Percentiles rank a stretch among this genome's conserved stretches.
These are phyloP conservation scores for Tetramorium alpestre DNA, from an alignment of 1,140 invertebrate species.

Conservation along the genomic window DNA sequence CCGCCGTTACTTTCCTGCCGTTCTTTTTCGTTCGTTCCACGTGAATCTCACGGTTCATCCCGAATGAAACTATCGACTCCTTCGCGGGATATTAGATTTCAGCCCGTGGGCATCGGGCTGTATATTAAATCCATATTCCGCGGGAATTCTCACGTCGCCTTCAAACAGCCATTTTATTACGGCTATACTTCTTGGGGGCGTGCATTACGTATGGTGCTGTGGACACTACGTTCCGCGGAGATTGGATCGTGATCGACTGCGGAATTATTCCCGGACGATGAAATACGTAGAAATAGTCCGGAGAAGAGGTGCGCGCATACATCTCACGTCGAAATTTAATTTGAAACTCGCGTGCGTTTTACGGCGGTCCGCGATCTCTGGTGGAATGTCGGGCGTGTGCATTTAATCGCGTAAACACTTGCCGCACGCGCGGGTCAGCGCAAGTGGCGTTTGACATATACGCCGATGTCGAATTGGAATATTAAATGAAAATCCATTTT, in stretches of 20 bases:
- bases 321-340: slow-evolving; percentile 50
- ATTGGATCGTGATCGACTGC: slow-evolving; percentile 51
- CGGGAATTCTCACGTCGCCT: slow-evolving; percentile 28
- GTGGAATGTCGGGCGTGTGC: neutral
- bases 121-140: slow-evolving; percentile 59
- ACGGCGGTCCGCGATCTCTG: neutral
- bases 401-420: slow-evolving; percentile 20
- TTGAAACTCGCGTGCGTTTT: slow-evolving; percentile 18
- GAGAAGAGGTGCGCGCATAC: slow-evolving; percentile 14
- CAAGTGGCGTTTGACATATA: slow-evolving; percentile 35
- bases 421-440: neutral
- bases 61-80: slow-evolving; percentile 58
- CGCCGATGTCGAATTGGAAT: slow-evolving; percentile 17
- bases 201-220: slow-evolving; percentile 28
- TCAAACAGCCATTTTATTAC: slow-evolving; percentile 53
- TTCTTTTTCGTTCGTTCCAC: slow-evolving; percentile 49
- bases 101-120: slow-evolving; percentile 38
- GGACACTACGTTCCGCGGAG: slow-evolving; percentile 36
- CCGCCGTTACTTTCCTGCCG: slow-evolving; percentile 37
- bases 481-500: slow-evolving; percentile 38
- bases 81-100: slow-evolving; percentile 58
- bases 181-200: slow-evolving; percentile 40
- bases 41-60: slow-evolving; percentile 44
- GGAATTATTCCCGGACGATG: slow-evolving; percentile 25
- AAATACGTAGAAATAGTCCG: neutral